A percentile compares a stretch with the other conserved stretches of the same genome.
Evolutionary conservation across 2,888 invertebrate genomes (phyloP).

Genomic region (Smittia aterrima): DNA sequence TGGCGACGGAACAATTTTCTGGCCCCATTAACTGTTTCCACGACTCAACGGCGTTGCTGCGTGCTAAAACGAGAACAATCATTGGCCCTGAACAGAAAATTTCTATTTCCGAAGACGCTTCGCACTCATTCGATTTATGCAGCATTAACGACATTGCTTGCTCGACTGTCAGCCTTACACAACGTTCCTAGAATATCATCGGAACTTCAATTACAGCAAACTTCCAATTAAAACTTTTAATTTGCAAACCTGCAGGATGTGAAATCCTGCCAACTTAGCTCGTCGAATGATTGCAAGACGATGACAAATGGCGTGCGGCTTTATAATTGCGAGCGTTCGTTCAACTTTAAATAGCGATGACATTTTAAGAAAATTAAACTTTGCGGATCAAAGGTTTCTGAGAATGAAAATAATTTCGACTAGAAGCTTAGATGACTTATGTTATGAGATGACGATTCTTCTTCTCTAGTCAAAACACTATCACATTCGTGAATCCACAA

Average conservation of each 20-base stretch:
- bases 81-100: not conserved
- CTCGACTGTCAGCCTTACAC: not conserved
- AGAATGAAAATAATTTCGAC: not conserved
- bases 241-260: conserved; percentile 14
- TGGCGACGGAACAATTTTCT: conserved; percentile 13
- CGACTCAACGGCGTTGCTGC: conserved; percentile 9
- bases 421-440: too few species aligned
- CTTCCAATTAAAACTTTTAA: not conserved
- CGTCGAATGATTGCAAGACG: conserved; percentile 3
- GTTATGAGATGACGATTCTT: too few species aligned
- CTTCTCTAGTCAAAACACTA: too few species aligned
- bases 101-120: not conserved
- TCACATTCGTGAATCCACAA: too few species aligned
- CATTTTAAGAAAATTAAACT: not conserved
- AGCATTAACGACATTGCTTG: not conserved
- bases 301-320: conserved; percentile 18
- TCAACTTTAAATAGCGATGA: not conserved
- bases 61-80: not conserved
- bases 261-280: conserved; percentile 5
- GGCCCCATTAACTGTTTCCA: conserved; percentile 30
- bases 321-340: conserved; percentile 23
- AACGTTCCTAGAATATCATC: conserved; percentile 8
- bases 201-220: not conserved
- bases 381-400: not conserved
- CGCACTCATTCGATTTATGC: not conserved